A percentile compares a stretch with the other conserved stretches of the same genome.
phyloP scores from a whole-genome alignment of 1,140 invertebrate species.

The Hycleus phaleratus region DNA sequence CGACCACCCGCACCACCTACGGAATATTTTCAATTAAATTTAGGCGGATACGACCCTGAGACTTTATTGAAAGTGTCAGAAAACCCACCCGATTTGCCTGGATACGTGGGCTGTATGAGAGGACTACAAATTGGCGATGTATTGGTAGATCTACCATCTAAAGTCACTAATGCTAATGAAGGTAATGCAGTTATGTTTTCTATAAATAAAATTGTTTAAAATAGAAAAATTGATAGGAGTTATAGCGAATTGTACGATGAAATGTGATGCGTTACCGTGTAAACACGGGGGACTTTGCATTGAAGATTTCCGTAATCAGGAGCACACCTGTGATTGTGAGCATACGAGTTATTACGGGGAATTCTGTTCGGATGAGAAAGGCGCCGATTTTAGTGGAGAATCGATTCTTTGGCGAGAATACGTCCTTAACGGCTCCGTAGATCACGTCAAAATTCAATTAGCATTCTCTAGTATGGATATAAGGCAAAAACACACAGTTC shows the following conservation, averaged over 20 bases:
- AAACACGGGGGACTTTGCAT: slow-evolving; percentile 81
- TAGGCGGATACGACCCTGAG: slow-evolving; percentile 75
- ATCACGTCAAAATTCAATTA: slow-evolving; percentile 67
- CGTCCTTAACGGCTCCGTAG: slow-evolving; percentile 58
- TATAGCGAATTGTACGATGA: slow-evolving; percentile 75
- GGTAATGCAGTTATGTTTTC: slow-evolving; percentile 41
- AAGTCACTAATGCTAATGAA: slow-evolving; percentile 62
- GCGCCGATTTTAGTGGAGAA: slow-evolving; percentile 80
- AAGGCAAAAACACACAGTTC: slow-evolving; percentile 63
- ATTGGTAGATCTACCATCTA: slow-evolving; percentile 65
- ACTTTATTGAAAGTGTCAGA: slow-evolving; percentile 58
- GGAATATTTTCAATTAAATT: slow-evolving; percentile 81
- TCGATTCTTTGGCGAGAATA: slow-evolving; percentile 72
- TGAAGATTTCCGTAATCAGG: slow-evolving; percentile 79
- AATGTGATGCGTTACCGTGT: slow-evolving; percentile 79
- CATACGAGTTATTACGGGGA: slow-evolving; percentile 83
- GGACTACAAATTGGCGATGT: slow-evolving; percentile 79
- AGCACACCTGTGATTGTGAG: slow-evolving; percentile 80
- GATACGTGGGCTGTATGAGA: slow-evolving; percentile 80
- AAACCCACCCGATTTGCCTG: slow-evolving; percentile 51
- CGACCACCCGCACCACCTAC: slow-evolving; percentile 73
- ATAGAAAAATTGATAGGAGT: slow-evolving; percentile 48
- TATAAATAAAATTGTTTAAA: neutral
- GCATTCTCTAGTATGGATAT: slow-evolving; percentile 75
- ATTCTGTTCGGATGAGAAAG: slow-evolving; percentile 67